Evolutionary conservation across 2,797 vertebrate species (phyloP).

Genomic region (Triplophysa bombifrons): DNA sequence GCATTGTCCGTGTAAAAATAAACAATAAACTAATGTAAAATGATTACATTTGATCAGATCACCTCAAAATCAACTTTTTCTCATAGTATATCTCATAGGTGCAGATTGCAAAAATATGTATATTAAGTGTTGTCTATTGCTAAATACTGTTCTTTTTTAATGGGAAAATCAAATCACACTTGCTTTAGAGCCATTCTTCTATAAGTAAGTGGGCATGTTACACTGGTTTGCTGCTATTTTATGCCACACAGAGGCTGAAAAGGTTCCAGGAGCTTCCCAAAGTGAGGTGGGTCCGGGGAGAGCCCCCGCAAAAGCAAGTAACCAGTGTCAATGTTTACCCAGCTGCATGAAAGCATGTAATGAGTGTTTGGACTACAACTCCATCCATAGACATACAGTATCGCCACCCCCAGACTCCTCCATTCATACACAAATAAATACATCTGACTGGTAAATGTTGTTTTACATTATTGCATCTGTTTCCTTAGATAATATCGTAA

Average conservation of each 20-base stretch:
- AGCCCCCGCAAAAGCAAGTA: constrained; percentile 69
- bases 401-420: constrained; percentile 43
- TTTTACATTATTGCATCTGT: too few relatives aligned
- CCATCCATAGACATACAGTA: constrained; percentile 46
- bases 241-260: constrained; percentile 13
- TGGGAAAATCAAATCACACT: neutral
- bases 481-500: too few relatives aligned
- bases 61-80: neutral
- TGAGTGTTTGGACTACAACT: constrained; percentile 63
- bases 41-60: neutral
- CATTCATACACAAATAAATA: neutral
- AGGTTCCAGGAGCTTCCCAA: constrained; percentile 64
- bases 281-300: constrained; percentile 59
- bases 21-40: neutral
- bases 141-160: neutral
- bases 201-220: neutral
- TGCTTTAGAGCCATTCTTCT: neutral
- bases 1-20: too few relatives aligned
- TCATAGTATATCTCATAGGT: neutral
- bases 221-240: neutral
- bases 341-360: constrained; percentile 70
- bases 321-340: constrained; percentile 74
- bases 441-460: neutral
- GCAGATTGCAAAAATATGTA: neutral
- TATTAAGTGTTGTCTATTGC: neutral